A percentile compares a stretch with the other conserved stretches of the same genome.
Evolutionary conservation across 2,888 invertebrate genomes (phyloP).

Genomic region (Alviniconcha strummeri): DNA sequence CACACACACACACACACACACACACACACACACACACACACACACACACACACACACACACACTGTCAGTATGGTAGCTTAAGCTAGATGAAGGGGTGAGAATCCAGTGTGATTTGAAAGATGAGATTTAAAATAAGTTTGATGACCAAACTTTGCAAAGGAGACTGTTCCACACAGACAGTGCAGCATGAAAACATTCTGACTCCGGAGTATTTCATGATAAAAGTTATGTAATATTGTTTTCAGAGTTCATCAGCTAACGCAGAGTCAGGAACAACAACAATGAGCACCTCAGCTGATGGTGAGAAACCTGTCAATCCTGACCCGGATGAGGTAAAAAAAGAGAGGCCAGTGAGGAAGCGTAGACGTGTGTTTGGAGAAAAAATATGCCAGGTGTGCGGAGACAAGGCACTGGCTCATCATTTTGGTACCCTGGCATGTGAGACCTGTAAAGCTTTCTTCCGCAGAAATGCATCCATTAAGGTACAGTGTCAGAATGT

Average conservation of each 20-base stretch:
- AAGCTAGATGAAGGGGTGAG: background rate
- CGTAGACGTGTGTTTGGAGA: conserved; percentile 66
- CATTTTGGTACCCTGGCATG: conserved; percentile 97
- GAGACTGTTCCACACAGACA: background rate
- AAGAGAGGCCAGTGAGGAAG: conserved; percentile 16
- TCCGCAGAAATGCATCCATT: conserved; percentile 92
- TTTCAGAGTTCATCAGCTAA: background rate
- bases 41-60: background rate
- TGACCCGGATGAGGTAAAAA: background rate
- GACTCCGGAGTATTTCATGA: too few species aligned
- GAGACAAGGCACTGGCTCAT: conserved; percentile 92
- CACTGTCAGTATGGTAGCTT: background rate
- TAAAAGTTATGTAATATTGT: background rate
- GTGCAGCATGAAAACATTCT: background rate
- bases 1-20: background rate
- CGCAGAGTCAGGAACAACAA: background rate
- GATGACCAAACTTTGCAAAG: background rate
- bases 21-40: background rate
- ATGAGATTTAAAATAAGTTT: background rate
- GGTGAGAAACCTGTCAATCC: background rate
- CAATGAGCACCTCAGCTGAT: background rate
- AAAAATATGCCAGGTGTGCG: conserved; percentile 78
- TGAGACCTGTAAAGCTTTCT: conserved; percentile 98
- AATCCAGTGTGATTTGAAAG: background rate
- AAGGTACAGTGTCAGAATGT: conserved; percentile 71